These are phyloP conservation scores for Trissolcus basalis DNA, from an alignment of 1,140 invertebrate species.

Conservation along the genomic window DNA sequence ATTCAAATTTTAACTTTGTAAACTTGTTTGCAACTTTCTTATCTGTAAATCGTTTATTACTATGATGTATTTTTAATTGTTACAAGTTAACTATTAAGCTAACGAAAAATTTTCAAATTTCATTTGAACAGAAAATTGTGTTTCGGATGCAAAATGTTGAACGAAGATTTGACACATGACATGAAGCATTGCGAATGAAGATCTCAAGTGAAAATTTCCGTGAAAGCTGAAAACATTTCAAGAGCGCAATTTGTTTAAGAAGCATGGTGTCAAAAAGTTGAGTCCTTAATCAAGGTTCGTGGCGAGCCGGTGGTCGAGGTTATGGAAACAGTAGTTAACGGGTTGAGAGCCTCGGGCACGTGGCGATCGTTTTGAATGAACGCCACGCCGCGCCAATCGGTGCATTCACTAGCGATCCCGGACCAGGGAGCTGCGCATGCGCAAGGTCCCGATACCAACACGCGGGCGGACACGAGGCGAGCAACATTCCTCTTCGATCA, in stretches of 20 bases:
- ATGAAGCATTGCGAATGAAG: no score
- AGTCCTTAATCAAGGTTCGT: conserved; percentile 19
- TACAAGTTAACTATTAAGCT: no score
- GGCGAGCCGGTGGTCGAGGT: conserved; percentile 37
- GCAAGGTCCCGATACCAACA: conserved; percentile 38
- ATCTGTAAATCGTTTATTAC: no score
- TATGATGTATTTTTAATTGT: no score
- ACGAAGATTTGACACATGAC: no score
- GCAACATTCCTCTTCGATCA: conserved; percentile 71
- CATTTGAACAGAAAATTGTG: no score
- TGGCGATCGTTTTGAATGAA: conserved; percentile 72
- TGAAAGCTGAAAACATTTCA: neutral
- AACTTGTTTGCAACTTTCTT: no score
- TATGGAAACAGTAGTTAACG: conserved; percentile 64
- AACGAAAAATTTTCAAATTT: no score
- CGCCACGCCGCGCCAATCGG: conserved; percentile 56
- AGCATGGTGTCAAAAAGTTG: neutral
- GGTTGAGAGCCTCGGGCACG: conserved; percentile 72
- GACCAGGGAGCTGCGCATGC: conserved; percentile 35
- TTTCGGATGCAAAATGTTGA: no score
- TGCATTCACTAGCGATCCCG: conserved; percentile 57
- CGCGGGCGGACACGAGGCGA: conserved; percentile 69
- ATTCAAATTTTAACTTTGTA: no score
- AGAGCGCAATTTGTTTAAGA: conserved; percentile 1
- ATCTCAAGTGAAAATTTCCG: no score